Evolutionary conservation across 2,888 invertebrate genomes (phyloP).

Genomic region (Acleris laterana): DNA sequence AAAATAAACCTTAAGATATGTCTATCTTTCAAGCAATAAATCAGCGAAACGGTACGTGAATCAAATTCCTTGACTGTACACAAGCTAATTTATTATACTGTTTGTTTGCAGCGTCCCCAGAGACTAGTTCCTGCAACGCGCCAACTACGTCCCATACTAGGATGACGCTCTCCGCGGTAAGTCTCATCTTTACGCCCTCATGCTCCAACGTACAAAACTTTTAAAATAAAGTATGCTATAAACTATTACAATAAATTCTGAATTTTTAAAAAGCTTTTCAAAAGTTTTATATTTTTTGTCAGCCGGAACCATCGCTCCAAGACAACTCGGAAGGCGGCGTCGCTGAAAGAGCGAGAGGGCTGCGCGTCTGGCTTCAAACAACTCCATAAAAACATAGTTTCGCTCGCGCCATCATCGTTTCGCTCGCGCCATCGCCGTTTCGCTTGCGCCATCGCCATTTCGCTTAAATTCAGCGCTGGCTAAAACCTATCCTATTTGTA

Average conservation of each 20-base stretch:
- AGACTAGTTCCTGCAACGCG: constrained; percentile 74
- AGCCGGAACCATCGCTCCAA: constrained; percentile 70
- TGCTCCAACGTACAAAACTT: no score
- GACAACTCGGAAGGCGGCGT: constrained; percentile 69
- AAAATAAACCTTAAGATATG: no score
- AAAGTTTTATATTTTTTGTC: constrained; percentile 33
- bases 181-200: constrained; percentile 43
- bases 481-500: background rate
- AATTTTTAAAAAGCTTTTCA: background rate
- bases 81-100: background rate
- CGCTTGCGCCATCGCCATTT: background rate
- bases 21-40: no score
- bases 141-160: constrained; percentile 70
- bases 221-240: no score
- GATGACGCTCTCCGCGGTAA: constrained; percentile 75
- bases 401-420: background rate
- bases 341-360: constrained; percentile 67
- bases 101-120: constrained; percentile 66
- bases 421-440: background rate
- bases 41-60: no score
- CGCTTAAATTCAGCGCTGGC: constrained; percentile 1
- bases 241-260: no score
- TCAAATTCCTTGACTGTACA: no score
- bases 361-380: constrained; percentile 78
- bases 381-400: constrained; percentile 56